Evolutionary conservation across 2,797 vertebrate genomes (phyloP).

Genomic region (Thamnophis elegans): DNA sequence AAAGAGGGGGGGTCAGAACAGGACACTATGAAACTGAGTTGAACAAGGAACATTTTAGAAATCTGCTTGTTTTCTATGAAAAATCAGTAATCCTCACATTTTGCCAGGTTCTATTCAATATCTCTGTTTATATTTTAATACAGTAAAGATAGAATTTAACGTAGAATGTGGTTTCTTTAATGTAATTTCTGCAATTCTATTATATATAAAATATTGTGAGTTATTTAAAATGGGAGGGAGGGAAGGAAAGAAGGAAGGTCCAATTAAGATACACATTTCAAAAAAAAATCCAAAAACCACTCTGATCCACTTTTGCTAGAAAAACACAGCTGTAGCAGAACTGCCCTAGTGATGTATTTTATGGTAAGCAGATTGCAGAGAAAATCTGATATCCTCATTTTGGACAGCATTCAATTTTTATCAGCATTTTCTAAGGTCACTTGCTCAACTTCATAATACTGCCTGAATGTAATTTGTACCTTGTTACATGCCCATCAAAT

Average conservation of each 20-base stretch:
- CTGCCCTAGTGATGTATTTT: constrained; percentile 54
- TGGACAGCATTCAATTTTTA: constrained; percentile 59
- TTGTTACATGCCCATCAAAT: constrained; percentile 52
- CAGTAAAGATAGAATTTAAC: constrained; percentile 18
- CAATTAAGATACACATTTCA: constrained; percentile 51
- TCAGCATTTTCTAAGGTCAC: constrained; percentile 55
- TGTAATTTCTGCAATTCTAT: constrained; percentile 22
- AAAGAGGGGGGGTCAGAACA: too few relatives aligned
- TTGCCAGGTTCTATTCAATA: constrained; percentile 12
- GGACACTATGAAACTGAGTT: neutral
- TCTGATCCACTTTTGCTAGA: constrained; percentile 50
- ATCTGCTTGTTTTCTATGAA: constrained; percentile 11
- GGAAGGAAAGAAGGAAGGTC: constrained; percentile 45
- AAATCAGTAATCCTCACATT: neutral
- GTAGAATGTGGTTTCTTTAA: constrained; percentile 24
- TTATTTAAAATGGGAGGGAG: constrained; percentile 52
- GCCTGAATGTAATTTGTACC: constrained; percentile 48
- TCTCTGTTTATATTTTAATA: neutral
- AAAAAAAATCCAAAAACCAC: constrained; percentile 31
- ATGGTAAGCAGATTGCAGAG: constrained; percentile 53
- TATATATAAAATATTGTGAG: constrained; percentile 42
- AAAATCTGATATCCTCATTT: constrained; percentile 58
- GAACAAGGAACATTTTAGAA: neutral
- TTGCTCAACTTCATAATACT: constrained; percentile 53
- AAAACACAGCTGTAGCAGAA: constrained; percentile 55